Evolutionary conservation across 2,797 vertebrate species (phyloP).

Genomic region (Rhinatrema bivittatum): DNA sequence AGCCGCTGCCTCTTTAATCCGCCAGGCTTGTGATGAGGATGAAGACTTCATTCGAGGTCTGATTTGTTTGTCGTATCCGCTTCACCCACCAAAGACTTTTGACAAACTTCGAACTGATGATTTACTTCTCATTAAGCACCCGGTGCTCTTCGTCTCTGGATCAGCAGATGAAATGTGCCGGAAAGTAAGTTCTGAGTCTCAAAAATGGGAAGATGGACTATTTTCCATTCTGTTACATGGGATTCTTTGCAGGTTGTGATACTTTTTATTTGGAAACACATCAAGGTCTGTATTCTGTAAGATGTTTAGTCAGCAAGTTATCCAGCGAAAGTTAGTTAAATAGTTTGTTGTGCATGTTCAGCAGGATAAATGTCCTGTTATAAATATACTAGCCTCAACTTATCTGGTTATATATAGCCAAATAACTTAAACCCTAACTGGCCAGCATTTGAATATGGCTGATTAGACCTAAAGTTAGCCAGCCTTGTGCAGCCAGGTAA

Average conservation of each 20-base stretch:
- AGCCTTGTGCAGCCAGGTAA: background rate
- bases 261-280: too few relatives aligned
- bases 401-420: too few relatives aligned
- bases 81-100: conserved; percentile 75
- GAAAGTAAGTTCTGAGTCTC: conserved; percentile 48
- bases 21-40: conserved; percentile 41
- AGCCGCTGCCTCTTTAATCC: conserved; percentile 66
- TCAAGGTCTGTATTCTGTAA: too few relatives aligned
- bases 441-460: too few relatives aligned
- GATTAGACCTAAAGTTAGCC: too few relatives aligned
- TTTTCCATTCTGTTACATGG: background rate
- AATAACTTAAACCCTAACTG: too few relatives aligned
- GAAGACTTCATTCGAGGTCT: conserved; percentile 69
- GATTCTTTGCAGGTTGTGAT: too few relatives aligned
- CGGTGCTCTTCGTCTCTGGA: conserved; percentile 82
- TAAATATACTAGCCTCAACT: too few relatives aligned
- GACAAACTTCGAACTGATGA: conserved; percentile 71
- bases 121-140: conserved; percentile 57
- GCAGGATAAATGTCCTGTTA: too few relatives aligned
- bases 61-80: conserved; percentile 82
- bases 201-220: background rate
- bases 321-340: too few relatives aligned
- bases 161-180: conserved; percentile 86
- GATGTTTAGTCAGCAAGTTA: too few relatives aligned
- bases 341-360: too few relatives aligned